These are phyloP conservation scores for Mormyrops attenuatus DNA, from an alignment of 2,797 vertebrate species.

Conservation along the genomic window DNA sequence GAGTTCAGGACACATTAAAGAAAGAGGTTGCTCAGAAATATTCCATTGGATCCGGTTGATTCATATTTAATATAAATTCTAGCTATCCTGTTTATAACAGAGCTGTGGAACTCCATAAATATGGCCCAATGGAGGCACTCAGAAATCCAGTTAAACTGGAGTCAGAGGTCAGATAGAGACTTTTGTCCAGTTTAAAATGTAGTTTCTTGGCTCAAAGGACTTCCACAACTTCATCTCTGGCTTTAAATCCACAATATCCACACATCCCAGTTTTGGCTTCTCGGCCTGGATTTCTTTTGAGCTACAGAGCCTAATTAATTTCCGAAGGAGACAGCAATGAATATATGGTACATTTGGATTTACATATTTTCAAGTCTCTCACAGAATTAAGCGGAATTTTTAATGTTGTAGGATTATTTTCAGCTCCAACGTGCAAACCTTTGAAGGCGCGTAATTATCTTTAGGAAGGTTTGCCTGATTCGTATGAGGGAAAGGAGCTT, in stretches of 20 bases:
- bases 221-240: background rate
- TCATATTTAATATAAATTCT: background rate
- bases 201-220: background rate
- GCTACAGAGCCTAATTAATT: slow-evolving; percentile 30
- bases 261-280: background rate
- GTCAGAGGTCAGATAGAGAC: background rate
- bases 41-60: background rate
- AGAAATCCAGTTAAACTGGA: background rate
- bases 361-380: slow-evolving; percentile 26
- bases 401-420: slow-evolving; percentile 28
- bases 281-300: slow-evolving; percentile 17
- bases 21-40: background rate
- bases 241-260: background rate
- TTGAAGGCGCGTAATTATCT: slow-evolving; percentile 18
- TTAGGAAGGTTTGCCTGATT: background rate
- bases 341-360: slow-evolving; percentile 26
- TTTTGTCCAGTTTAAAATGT: background rate
- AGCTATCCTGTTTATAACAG: background rate
- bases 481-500: background rate
- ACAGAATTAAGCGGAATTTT: slow-evolving; percentile 31
- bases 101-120: background rate
- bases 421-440: slow-evolving; percentile 6
- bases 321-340: slow-evolving; percentile 21
- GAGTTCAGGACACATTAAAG: background rate
- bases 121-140: background rate